Base-by-base conservation (phyloP, 2,113 vertebrate genomes). In the Azemiops feae region DNA sequence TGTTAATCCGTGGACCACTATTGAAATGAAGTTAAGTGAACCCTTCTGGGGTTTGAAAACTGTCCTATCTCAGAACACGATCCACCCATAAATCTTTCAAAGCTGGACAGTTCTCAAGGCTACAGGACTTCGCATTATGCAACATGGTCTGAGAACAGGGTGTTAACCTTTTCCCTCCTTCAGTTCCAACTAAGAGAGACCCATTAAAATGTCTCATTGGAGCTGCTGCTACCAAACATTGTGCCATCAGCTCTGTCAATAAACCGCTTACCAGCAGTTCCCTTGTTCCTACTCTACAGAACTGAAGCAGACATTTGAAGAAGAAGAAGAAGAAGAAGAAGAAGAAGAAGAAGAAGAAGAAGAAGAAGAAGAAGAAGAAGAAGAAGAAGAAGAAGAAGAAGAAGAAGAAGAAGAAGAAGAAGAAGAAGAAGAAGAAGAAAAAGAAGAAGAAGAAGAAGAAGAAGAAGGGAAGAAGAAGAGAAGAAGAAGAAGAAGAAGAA, bases 41-140 rank as follows among this genome's bases (percentile, higher is more conserved):
- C 74, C 25, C 47, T 94, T 92, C 27, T n/a, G 89, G 55, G n/a
- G 89, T 92, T 87, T 91, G 39, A 39, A 94, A 64, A 94, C 47
- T 92, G 74, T 94, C 60, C 64, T 91, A 45, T 74, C 85, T 43
- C 92, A 92, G 25, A 96, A 94, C 96, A 93, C 92, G 94, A 96
- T 16, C 23, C 95, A 95, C 88, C 89, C 92, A 92, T 95, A 97
- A 97, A 97, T 97, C 96, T 96, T 96, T 93, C 93, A 92, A 85
- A 69, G 92, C 0, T 94, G 93, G 93, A 94, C 95, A 94, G 94
- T 20, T 43, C 53, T 93, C 89, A 93, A 94, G 92, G 93, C 95
- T 94, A 93, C 39, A 23, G 58, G 5, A 96, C 52, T 95, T 95
- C 95, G 92, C 9, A 8, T 90, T 91, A 92, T 27, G 91, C 93